These are phyloP conservation scores for Fragum whitleyi DNA, from an alignment of 2,888 invertebrate genomes.

Conservation along the genomic window DNA sequence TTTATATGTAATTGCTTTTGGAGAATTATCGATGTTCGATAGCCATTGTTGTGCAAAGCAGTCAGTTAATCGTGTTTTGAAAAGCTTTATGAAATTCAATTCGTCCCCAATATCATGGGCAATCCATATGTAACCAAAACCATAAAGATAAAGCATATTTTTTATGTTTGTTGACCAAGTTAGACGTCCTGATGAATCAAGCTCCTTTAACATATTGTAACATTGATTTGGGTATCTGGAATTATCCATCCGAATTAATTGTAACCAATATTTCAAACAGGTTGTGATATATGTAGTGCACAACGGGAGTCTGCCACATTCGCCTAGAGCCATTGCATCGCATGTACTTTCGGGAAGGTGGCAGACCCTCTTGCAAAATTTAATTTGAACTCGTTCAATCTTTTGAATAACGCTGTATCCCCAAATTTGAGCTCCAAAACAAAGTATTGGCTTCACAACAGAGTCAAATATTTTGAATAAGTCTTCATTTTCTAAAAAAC, in stretches of 20 bases:
- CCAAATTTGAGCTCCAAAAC: constrained; percentile 29
- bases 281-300: constrained; percentile 21
- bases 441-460: constrained; percentile 16
- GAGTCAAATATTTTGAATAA: constrained; percentile 26
- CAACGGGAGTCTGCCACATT: too few relatives aligned
- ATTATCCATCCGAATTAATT: constrained; percentile 26
- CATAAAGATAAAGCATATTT: constrained; percentile 19
- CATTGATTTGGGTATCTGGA: constrained; percentile 29
- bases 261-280: constrained; percentile 33
- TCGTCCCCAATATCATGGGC: constrained; percentile 20
- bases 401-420: background rate
- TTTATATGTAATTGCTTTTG: constrained; percentile 1
- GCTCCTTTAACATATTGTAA: constrained; percentile 30
- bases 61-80: constrained; percentile 15
- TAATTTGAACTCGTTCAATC: constrained; percentile 22
- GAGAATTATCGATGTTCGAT: background rate
- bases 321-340: constrained; percentile 3
- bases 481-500: background rate
- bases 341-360: constrained; percentile 6
- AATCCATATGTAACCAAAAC: constrained; percentile 32
- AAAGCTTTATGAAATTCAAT: background rate
- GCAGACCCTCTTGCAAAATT: constrained; percentile 28
- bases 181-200: constrained; percentile 22
- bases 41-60: background rate
- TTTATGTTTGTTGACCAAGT: constrained; percentile 23